Conservation (phyloP, 2,113 vertebrate genomes). For the Gopherus evgoodei region DNA sequence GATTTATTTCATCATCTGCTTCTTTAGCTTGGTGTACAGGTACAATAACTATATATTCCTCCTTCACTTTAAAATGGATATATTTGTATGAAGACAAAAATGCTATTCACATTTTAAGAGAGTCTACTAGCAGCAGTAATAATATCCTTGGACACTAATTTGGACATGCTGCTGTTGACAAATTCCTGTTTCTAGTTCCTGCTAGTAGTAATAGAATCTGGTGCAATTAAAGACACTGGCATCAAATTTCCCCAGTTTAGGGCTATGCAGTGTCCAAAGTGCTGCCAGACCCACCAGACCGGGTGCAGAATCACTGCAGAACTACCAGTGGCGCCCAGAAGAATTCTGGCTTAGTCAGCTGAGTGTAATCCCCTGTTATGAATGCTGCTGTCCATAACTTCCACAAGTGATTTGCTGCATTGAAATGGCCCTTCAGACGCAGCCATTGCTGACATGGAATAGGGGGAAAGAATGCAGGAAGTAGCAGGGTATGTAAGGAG, state of each 20-base stretch:
- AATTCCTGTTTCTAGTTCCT: not conserved
- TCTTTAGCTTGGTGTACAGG: constrained; percentile 89
- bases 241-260: not conserved
- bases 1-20: constrained; percentile 87
- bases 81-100: not conserved
- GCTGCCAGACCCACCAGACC: not conserved
- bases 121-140: not conserved
- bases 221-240: not conserved
- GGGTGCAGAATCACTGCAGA: not conserved
- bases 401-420: not conserved
- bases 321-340: not conserved
- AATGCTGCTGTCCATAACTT: not conserved
- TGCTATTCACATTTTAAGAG: too few relatives aligned
- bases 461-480: not conserved
- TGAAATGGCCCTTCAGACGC: not conserved
- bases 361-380: not conserved
- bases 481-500: not conserved
- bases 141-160: not conserved
- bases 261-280: not conserved
- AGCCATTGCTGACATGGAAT: not conserved
- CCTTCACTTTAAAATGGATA: not conserved
- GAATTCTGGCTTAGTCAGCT: not conserved
- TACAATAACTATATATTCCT: constrained; percentile 56
- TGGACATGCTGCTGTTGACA: not conserved
- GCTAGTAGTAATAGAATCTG: not conserved